Conservation (phyloP, 2,888 invertebrate genomes). For the Phalera bucephala region DNA sequence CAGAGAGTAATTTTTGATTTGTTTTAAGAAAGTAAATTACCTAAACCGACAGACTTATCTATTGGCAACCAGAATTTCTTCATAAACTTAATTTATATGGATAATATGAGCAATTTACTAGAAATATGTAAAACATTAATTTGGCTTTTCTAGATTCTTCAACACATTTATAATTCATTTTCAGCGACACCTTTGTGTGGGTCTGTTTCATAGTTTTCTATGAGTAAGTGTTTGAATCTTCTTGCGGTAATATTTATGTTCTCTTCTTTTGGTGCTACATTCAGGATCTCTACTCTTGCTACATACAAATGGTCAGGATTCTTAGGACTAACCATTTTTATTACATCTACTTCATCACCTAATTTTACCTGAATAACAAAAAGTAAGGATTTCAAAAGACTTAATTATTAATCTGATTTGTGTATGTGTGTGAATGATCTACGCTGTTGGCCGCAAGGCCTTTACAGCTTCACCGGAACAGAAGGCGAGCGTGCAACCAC, state of each 20-base stretch:
- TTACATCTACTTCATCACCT: conserved; percentile 91
- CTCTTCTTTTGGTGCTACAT: conserved; percentile 79
- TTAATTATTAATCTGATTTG: background rate
- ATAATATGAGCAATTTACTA: too few relatives aligned
- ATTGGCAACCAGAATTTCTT: too few relatives aligned
- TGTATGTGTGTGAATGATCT: too few relatives aligned
- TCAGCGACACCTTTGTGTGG: conserved; percentile 61
- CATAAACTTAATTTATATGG: too few relatives aligned
- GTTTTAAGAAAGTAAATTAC: too few relatives aligned
- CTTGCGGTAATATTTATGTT: conserved; percentile 83
- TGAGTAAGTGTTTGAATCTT: conserved; percentile 86
- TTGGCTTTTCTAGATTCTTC: too few relatives aligned
- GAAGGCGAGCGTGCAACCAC: too few relatives aligned
- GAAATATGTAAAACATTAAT: too few relatives aligned
- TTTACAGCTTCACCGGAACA: too few relatives aligned
- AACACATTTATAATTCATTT: conserved; percentile 21
- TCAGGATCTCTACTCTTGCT: conserved; percentile 86
- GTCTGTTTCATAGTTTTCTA: conserved; percentile 87
- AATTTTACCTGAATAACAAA: conserved; percentile 73
- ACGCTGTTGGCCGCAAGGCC: too few relatives aligned
- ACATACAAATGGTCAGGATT: conserved; percentile 88
- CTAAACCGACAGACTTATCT: too few relatives aligned
- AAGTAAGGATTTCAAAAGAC: background rate
- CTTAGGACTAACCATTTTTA: conserved; percentile 85
- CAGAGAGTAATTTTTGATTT: too few relatives aligned